Conservation (phyloP, 2,113 vertebrate species). For the Bufo gargarizans region DNA sequence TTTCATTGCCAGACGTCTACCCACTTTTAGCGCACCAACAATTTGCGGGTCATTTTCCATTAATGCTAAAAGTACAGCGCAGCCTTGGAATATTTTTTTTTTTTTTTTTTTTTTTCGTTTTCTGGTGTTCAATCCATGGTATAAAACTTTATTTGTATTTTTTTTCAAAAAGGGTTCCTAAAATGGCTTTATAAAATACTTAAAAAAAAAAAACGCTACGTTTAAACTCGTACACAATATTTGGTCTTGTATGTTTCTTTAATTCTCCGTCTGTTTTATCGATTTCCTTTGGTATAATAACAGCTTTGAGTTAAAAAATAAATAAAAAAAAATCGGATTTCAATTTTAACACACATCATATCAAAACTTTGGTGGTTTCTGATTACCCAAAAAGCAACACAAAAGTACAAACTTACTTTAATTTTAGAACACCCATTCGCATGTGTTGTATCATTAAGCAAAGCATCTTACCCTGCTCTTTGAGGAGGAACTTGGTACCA, state of each 20-base stretch:
- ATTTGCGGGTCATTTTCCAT: neutral
- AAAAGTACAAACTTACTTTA: no score
- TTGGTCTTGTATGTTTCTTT: neutral
- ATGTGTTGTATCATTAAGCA: neutral
- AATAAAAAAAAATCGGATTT: neutral
- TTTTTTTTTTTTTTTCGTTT: neutral
- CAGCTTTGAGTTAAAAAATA: neutral
- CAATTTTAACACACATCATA: no score
- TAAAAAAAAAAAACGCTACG: neutral
- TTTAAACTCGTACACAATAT: neutral
- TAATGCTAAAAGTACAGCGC: neutral
- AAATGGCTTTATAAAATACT: neutral
- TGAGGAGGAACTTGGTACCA: neutral
- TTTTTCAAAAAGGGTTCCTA: neutral
- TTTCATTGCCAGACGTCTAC: neutral
- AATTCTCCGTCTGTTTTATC: neutral
- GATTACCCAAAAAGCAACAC: no score
- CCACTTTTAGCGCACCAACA: no score
- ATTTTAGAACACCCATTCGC: no score
- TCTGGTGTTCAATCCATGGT: neutral
- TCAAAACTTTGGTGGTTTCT: neutral
- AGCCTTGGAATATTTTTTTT: slow-evolving; percentile 50
- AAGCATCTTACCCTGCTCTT: neutral
- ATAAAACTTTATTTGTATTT: neutral
- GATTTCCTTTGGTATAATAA: neutral